Evolutionary conservation across 1,140 invertebrate species (phyloP).

Genomic region (Spodoptera frugiperda): DNA sequence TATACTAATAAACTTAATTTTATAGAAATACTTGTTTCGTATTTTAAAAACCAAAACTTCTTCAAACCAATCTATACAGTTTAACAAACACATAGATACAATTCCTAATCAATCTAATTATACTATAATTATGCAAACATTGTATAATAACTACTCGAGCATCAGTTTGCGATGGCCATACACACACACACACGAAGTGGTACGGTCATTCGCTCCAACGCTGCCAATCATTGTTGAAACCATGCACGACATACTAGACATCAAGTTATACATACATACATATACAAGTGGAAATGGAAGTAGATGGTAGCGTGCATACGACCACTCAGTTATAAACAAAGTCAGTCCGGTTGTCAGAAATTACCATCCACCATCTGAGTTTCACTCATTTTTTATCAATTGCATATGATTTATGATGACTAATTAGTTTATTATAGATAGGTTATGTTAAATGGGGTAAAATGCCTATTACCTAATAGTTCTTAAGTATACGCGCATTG

Average conservation of each 20-base stretch:
- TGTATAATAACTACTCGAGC: conserved; percentile 24
- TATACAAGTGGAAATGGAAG: background rate
- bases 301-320: conserved; percentile 13
- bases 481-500: background rate
- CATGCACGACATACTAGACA: background rate
- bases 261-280: background rate
- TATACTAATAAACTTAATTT: too few relatives aligned
- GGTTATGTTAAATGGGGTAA: too few relatives aligned
- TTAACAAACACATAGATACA: too few relatives aligned
- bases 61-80: too few relatives aligned
- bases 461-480: too few relatives aligned
- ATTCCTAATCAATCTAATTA: background rate
- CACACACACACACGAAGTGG: background rate
- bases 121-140: background rate
- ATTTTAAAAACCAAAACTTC: too few relatives aligned
- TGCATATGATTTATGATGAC: conserved; percentile 6
- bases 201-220: conserved; percentile 2
- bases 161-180: conserved; percentile 35
- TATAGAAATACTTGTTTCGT: too few relatives aligned
- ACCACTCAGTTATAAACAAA: background rate
- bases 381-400: conserved; percentile 9
- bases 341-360: background rate
- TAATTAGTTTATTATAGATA: too few relatives aligned
- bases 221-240: conserved; percentile 21
- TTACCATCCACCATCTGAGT: conserved; percentile 1